These are phyloP conservation scores for Synodontis membranacea DNA, from an alignment of 2,113 vertebrate species.

Conservation along the genomic window DNA sequence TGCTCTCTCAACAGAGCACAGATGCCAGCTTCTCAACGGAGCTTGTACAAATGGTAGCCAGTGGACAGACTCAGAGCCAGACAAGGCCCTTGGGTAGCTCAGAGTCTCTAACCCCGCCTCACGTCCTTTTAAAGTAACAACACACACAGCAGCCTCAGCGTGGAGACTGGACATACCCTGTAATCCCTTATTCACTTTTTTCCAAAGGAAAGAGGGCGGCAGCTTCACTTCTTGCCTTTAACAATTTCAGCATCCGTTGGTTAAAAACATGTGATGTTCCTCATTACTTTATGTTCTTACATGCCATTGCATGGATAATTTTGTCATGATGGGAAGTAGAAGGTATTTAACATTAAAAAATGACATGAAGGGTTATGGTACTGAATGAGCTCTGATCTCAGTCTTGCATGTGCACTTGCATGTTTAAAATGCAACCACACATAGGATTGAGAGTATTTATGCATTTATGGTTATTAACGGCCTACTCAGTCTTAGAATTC, in stretches of 20 bases:
- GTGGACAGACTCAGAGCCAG: constrained; percentile 75
- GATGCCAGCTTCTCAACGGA: constrained; percentile 75
- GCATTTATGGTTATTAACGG: constrained; percentile 47
- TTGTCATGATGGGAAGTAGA: constrained; percentile 48
- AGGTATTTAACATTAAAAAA: constrained; percentile 23
- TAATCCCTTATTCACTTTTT: constrained; percentile 40
- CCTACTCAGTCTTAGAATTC: constrained; percentile 40
- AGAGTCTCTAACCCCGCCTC: constrained; percentile 83
- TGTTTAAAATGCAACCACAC: constrained; percentile 77
- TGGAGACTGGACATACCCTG: constrained; percentile 39
- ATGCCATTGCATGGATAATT: constrained; percentile 81
- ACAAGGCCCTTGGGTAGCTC: constrained; percentile 72
- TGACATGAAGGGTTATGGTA: constrained; percentile 42
- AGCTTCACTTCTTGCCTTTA: constrained; percentile 42
- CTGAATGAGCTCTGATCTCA: constrained; percentile 44
- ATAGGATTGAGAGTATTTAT: constrained; percentile 68
- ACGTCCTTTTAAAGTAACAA: constrained; percentile 84
- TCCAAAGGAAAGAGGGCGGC: constrained; percentile 40
- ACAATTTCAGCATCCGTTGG: constrained; percentile 41
- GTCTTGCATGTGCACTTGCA: constrained; percentile 83
- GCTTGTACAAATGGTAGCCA: constrained; percentile 84
- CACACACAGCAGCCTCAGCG: constrained; percentile 40
- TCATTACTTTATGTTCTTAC: constrained; percentile 67
- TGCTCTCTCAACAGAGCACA: constrained; percentile 71
- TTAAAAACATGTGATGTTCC: constrained; percentile 61